Evolutionary conservation across 2,888 invertebrate species (phyloP), one percentile per base, ranked within the genome.

Genomic region (Nezara viridula): DNA sequence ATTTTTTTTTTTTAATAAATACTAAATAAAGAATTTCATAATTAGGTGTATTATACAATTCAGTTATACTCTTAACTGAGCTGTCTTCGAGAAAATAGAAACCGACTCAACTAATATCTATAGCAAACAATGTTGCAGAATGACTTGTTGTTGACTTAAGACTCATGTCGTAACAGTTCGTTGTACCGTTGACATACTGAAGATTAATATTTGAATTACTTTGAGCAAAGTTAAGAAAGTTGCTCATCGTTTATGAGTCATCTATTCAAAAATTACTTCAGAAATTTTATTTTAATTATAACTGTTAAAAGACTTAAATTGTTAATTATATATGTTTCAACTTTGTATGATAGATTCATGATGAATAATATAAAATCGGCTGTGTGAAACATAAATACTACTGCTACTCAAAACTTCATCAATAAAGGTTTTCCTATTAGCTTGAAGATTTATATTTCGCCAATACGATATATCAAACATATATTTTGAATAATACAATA

Each of bases 91-190:
- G 44, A 24, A 47, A 4, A 44, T 4, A 47, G 81, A 81, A 81
- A 81, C 81, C 44, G 21, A 73, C 81, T 21, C 44, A 14, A 12
- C 44, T 81, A 81, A 81, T 47, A 81, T 81, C 81, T 81, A 44
- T 4, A 14, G 81, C 24, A 44, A 81, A 81, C 81, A 81, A 81
- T 24, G 21, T 77, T 37, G 24, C 40, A 21, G 12, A 44, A 44
- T 81, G 81, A 81, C 81, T 40, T n/a, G 81, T 81, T 81, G 81
- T 47, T 81, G 24, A 81, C 66, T 73, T 73, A 37, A 32, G 66
- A 19, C 14, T 7, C 2, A 12, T 73, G 32, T 21, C 19, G 66
- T 73, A 73, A 37, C 37, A 73, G 66, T 73, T 73, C 32, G 32
- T 73, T 73, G 66, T 73, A 5, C 66, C 66, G 66, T 73, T 73